Evolutionary conservation across 2,113 vertebrate genomes (phyloP), one percentile per base, ranked within the genome.

Genomic region (Prionailurus bengalensis): DNA sequence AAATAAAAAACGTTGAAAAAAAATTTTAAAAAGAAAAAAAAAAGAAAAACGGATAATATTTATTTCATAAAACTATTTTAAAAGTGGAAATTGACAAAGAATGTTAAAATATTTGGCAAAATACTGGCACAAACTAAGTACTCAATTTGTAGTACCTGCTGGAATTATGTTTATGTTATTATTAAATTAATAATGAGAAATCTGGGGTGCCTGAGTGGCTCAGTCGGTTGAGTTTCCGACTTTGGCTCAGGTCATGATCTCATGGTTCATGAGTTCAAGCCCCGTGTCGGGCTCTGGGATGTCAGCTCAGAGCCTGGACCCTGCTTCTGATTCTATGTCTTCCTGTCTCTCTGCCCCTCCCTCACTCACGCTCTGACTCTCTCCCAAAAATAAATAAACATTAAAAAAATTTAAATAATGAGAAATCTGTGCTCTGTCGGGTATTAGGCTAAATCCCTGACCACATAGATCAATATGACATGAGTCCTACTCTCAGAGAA

Each of bases 51-150:
- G 31, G 8, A 17, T 11, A 74, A 66, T 51, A 82, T 58, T 55
- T 94, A 82, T 73, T 84, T 96, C 7, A 53, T 84, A 61, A 94
- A 74, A 27, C 2, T 48, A 53, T 11, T 80, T 93, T 89, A 70
- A 88, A 74, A 73, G 14, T 61, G 19, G 63, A 70, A 33, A 45
- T 42, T 66, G 31, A 51, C 91, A 78, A 90, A 45, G 1, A 53
- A 27, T 39, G 27, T 33, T 81, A 91, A 76, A 94, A 74, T 92
- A 31, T 63, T 92, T 65, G 61, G 7, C 21, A 80, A 91, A 94
- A 31, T 73, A 45, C 1, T 27, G 7, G 21, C 10, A 84, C 23
- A 88, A 55, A 42, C 36, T 53, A 80, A 53, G 4, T 63, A 8
- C 7, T 83, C 45, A 78, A 65, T 39, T 78, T 82, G 53, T 36